Base-by-base conservation (phyloP, 2,888 invertebrate species). In the Pristionchus mayeri region DNA sequence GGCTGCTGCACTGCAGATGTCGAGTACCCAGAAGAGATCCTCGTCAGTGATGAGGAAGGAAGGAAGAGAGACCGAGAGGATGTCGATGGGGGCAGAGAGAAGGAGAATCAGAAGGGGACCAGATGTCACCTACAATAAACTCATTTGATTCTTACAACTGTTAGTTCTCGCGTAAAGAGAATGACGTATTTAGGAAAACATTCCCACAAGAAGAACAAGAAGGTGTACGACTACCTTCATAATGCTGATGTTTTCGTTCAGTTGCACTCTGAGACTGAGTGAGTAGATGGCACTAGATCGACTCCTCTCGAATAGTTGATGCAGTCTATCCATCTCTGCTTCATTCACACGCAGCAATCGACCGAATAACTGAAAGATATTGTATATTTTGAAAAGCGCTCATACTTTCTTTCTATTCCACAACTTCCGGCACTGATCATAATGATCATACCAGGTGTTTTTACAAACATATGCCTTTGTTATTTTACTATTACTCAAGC, bases 221-320 rank as follows among this genome's bases (percentile, higher is more conserved):
- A 4, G 54, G 16, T 13, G 21, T 13, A 9, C n/a, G 4, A n/a
- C 0, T 7, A 71, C 71, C 71, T 40, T 21, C 71, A 71, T 71
- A 44, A 71, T 44, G 16, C 71, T 30, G 21, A 71, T 71, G 71
- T 71, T 71, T 24, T 71, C 71, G n/a, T 71, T 71, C 11, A 71
- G 7, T 71, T 71, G 71, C 21, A 71, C 71, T 71, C 71, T n/a
- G 11, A 71, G 71, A 71, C 71, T 71, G 71, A 71, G 71, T 1
- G 71, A 40, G 44, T 71, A 71, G 44, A 44, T 24, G 40, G 37
- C 71, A 37, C 40, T 40, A 4, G 71, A 71, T 11, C 71, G 71
- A 1, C 44, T n/a, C 21, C 40, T 40, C 9, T 40, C 71, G 24
- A 71, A 71, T 24, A 44, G 24, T 24, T n/a, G n/a, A 24, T 71